Base-by-base conservation (phyloP, 2,113 vertebrate genomes). In the Carollia perspicillata region DNA sequence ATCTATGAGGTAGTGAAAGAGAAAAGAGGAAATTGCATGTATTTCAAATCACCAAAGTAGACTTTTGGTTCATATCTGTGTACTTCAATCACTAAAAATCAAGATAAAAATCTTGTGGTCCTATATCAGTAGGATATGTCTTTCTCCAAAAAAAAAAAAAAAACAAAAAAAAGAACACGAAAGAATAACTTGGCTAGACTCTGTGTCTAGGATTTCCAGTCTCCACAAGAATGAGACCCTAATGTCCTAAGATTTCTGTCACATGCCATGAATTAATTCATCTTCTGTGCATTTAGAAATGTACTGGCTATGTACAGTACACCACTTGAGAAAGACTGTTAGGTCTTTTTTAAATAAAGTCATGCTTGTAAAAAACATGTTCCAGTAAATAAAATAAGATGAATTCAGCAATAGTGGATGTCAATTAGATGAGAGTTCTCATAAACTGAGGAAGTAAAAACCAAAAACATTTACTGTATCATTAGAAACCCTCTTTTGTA, bases 311-410 rank as follows among this genome's bases (percentile, higher is more conserved):
- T 37, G 2, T 35, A 37, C 3, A 93, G 65, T 72, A 80, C 10
- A 26, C 12, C 30, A 23, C 30, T 6, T 87, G 26, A 83, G 72
- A 90, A 85, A 74, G 6, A 23, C 23, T 69, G 9, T 18, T 89
- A 81, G 23, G 3, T 80, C 37, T 75, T 26, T 80, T 35, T 47
- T n/a, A 35, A 97, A 88, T 63, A 75, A 95, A 89, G 85, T 42
- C 33, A 49, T 80, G 13, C 17, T 81, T 91, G 80, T 94, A 16
- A 84, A 93, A 95, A 85, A 8, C 5, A 85, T 30, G 47, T 53
- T 94, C 33, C 13, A 69, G 51, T 78, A 93, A 92, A 92, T 87
- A 85, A 94, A 84, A 68, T 81, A 88, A 74, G 55, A 87, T 63
- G 17, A 90, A 77, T 40, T 3, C 13, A 49, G 18, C 89, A 66